Base-by-base conservation (phyloP, 2,797 vertebrate species). In the Propithecus deckenii region DNA sequence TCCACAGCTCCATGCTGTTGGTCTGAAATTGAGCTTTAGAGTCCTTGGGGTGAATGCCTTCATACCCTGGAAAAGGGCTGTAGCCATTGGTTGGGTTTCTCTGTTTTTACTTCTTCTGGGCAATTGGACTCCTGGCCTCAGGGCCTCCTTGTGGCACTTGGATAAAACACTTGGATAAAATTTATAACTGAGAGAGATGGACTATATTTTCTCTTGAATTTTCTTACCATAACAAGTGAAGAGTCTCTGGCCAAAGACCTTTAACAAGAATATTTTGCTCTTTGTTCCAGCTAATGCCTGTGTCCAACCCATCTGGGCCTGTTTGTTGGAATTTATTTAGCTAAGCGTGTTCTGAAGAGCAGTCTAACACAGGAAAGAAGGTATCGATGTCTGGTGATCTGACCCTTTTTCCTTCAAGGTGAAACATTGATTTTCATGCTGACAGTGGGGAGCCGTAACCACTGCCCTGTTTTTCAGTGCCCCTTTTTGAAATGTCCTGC, bases 341-440 rank as follows among this genome's bases (percentile, higher is more conserved):
- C 52, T 28, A 89, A 84, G 43, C 74, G n/a, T 52, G 71, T 48
- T 97, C 67, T 46, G 55, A 95, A 72, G 85, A 90, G 41, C 48
- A 85, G 35, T 91, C 78, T 91, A 41, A 89, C 93, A 65, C 30
- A 57, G 46, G 67, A 81, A 94, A 55, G 38, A 75, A 85, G 85
- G 20, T 86, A 69, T 85, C 1, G 13, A 91, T 95, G 69, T 96
- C 74, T 81, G 94, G 74, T 59, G 65, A 88, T 88, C 65, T 7
- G 7, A 32, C 18, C 59, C 28, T 72, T 80, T 94, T 72, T 61
- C 28, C 38, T 85, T 94, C 48, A 65, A 65, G 80, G 80, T 48
- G 59, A 86, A 94, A 72, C 79, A 89, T 69, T 91, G 93, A 94
- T 95, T 96, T 97, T 92, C 85, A 74, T 91, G 63, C 17, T 65